These are phyloP conservation scores for Casuarius casuarius DNA, from an alignment of 2,113 vertebrate genomes.

Conservation along the genomic window DNA sequence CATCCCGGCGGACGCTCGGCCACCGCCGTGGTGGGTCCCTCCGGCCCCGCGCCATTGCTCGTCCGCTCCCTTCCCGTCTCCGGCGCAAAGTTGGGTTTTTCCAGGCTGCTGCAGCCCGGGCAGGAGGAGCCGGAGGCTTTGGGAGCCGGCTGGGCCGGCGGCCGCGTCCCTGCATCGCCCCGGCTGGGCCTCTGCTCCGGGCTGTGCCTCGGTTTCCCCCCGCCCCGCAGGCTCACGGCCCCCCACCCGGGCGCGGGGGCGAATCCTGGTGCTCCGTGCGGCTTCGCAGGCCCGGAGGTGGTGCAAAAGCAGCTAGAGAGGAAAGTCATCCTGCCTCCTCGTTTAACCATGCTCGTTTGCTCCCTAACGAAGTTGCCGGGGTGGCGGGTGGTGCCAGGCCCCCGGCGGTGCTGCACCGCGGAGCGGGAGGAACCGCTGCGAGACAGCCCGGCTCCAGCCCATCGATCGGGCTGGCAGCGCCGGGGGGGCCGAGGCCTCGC, in stretches of 20 bases:
- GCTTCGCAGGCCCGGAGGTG: neutral
- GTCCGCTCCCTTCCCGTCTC: neutral
- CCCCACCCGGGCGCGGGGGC: neutral
- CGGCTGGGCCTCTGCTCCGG: neutral
- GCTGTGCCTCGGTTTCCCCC: neutral
- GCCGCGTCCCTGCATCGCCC: rapidly evolving
- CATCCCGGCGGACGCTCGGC: too few relatives aligned
- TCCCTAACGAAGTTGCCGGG: rapidly evolving
- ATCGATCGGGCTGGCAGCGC: neutral
- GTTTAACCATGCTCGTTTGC: neutral
- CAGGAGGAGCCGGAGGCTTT: neutral
- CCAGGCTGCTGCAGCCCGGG: neutral
- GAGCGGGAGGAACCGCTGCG: rapidly evolving
- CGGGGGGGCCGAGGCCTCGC: rapidly evolving
- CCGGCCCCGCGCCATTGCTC: neutral
- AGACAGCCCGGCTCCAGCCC: neutral
- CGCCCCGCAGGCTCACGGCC: neutral
- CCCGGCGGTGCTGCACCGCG: rapidly evolving
- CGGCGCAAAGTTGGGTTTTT: neutral
- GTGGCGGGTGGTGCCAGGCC: neutral
- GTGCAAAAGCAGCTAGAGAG: neutral
- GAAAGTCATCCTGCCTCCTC: rapidly evolving
- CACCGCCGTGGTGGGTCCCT: too few relatives aligned
- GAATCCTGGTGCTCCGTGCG: neutral
- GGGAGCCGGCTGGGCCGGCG: neutral